Percentiles rank a stretch among this genome's conserved stretches.
These are phyloP conservation scores for Fragariocoptes setiger DNA, from an alignment of 1,140 invertebrate genomes.

Conservation along the genomic window DNA sequence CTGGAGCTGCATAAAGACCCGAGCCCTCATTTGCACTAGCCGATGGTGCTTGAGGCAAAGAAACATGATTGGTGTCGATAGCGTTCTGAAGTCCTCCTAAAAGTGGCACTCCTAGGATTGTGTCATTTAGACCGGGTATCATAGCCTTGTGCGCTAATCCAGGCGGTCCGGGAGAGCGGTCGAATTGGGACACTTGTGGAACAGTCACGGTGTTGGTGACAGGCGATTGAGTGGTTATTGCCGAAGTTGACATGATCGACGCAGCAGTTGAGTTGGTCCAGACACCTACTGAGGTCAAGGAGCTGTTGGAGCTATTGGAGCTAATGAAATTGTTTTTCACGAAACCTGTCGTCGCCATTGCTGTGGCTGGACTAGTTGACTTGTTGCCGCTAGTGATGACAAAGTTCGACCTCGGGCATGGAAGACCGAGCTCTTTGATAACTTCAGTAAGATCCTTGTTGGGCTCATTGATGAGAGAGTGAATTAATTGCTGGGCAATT, in stretches of 20 bases:
- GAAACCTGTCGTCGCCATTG: not conserved
- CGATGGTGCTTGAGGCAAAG: not conserved
- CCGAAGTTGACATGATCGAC: constrained; percentile 14
- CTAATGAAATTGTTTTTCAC: not conserved
- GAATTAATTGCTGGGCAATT: constrained; percentile 53
- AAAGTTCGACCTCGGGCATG: not conserved
- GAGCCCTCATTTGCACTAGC: not conserved
- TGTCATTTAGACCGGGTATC: too few species aligned
- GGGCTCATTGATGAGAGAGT: constrained; percentile 57
- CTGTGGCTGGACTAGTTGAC: not conserved
- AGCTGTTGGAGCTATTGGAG: not conserved
- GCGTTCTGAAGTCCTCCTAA: not conserved
- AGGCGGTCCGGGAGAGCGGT: too few species aligned
- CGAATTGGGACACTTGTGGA: not conserved
- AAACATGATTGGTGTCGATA: not conserved
- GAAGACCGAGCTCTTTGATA: constrained; percentile 27
- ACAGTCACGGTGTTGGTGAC: not conserved
- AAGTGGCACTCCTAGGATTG: too few species aligned
- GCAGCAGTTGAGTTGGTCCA: constrained; percentile 21
- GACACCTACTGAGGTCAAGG: not conserved
- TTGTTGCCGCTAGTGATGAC: not conserved
- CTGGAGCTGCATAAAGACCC: constrained; percentile 15
- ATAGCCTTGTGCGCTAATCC: too few species aligned
- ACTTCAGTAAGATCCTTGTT: constrained; percentile 62
- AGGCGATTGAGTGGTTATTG: not conserved